Base-by-base conservation (phyloP, 1,140 invertebrate genomes). In the Drosophila fuyamai region DNA sequence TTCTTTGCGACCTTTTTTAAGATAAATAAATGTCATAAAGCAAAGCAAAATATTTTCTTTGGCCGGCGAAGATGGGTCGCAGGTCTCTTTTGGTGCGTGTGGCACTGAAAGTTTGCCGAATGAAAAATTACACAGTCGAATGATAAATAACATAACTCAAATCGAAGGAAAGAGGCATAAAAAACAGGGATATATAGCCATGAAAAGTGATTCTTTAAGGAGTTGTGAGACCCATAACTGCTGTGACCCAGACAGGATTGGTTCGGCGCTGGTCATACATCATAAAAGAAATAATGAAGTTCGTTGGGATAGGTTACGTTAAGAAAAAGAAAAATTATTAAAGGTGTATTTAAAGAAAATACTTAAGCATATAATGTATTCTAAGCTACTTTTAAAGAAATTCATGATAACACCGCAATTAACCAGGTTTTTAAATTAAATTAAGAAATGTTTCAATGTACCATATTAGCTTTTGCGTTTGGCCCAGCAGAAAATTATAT, bases 101-200 rank as follows among this genome's bases (percentile, higher is more conserved):
- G 56, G 63, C 32, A 70, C 80, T 51, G n/a, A 66, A 82, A 79
- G 60, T 76, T 83, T 59, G 63, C 27, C 41, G 58, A 65, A 68
- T 90, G 86, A 90, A 81, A 90, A 90, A 90, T 90, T 86, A 73
- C 79, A 44, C 46, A 32, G 54, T 12, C 46, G 27, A 90, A 90
- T 90, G 86, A 90, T 90, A 90, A 90, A 90, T 90, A 86, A 90
- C 65, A 62, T 48, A 66, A 41, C 85, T 56, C 71, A 71, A 76
- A 70, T 36, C 65, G 51, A 70, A 57, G 50, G 41, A 48, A 57
- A 56, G 58, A 18, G 29, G 16, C 40, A 63, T 68, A 74, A 79
- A n/a, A 65, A 78, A 60, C 18, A 7, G 7, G 13, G 12, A 38
- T 40, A 54, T 38, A 41, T 58, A n/a, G 47, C 41, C 23, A 7